These are phyloP conservation scores for Odontomyia ornata DNA, from an alignment of 2,888 invertebrate species.

Conservation along the genomic window DNA sequence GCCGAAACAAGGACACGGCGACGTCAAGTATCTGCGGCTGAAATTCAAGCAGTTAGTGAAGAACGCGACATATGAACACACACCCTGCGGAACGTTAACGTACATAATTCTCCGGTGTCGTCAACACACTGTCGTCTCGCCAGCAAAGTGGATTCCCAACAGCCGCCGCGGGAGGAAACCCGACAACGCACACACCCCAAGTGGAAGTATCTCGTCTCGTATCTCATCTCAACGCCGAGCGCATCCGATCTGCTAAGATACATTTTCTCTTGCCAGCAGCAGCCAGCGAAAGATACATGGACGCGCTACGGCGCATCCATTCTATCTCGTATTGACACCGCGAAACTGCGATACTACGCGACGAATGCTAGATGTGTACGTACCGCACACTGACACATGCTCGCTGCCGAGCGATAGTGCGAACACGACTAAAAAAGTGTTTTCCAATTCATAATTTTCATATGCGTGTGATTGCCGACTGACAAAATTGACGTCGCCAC, in stretches of 20 bases:
- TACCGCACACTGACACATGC: background rate
- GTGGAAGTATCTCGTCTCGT: background rate
- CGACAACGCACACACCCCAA: background rate
- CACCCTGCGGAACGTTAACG: slow-evolving; percentile 1
- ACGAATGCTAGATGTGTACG: background rate
- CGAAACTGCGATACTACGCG: too few species aligned
- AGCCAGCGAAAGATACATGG: background rate
- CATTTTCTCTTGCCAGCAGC: background rate
- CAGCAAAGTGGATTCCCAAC: slow-evolving; percentile 10
- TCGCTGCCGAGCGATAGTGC: background rate
- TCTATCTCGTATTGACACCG: too few species aligned
- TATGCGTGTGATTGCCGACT: background rate
- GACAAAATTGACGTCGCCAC: background rate
- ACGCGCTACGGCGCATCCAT: background rate
- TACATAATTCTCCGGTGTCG: slow-evolving; percentile 22
- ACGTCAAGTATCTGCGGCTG: background rate
- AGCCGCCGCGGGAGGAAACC: background rate
- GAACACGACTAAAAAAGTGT: background rate
- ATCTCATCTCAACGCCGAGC: background rate
- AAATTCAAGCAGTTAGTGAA: background rate
- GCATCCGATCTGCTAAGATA: background rate
- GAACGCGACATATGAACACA: background rate
- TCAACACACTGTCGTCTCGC: background rate
- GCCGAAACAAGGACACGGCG: background rate
- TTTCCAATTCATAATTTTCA: background rate